Base-by-base conservation (phyloP, 2,797 vertebrate genomes). In the Chromis chromis region DNA sequence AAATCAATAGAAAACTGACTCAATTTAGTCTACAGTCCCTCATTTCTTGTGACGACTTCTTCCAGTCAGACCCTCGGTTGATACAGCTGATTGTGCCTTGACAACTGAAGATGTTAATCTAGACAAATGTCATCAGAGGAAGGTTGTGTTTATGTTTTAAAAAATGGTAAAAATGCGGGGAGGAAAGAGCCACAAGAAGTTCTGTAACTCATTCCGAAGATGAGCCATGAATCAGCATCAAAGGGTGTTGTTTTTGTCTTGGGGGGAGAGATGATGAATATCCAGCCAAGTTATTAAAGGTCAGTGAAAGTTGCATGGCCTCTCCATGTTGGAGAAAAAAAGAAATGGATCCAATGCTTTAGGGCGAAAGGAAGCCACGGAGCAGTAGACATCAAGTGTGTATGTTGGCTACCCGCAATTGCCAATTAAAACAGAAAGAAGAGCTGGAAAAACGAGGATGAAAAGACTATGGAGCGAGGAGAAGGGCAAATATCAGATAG, bases 361-460 rank as follows among this genome's bases (percentile, higher is more conserved):
- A 24, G 86, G 83, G 81, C 81, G 80, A 75, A 78, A 74, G 54
- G 28, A 83, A 78, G 72, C 84, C 70, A 74, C 16, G 14, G 59
- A 71, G 67, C 54, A 70, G 62, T 52, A 42, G 71, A 85, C 84
- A 81, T 91, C 78, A 87, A 79, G 88, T 88, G 76, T 72, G 67
- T 71, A 61, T 66, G 69, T 62, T 73, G 72, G 70, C 63, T 77
- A 76, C 81, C 89, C 84, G 81, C 84, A 85, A 80, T 76, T 89
- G 88, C 86, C 91, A 91, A 92, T 91, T 92, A 86, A 85, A 79
- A 50, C 69, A 74, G 63, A 71, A 77, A 74, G 16, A 68, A 78
- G 73, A 79, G 69, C 54, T 49, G 65, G 78, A 76, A 67, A 69
- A 87, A 73, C n/a, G 59, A 44, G 70, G 76, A 89, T 77, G 63